These are phyloP conservation scores for Daphoenositta chrysoptera DNA, from an alignment of 2,113 vertebrate genomes.

Conservation along the genomic window DNA sequence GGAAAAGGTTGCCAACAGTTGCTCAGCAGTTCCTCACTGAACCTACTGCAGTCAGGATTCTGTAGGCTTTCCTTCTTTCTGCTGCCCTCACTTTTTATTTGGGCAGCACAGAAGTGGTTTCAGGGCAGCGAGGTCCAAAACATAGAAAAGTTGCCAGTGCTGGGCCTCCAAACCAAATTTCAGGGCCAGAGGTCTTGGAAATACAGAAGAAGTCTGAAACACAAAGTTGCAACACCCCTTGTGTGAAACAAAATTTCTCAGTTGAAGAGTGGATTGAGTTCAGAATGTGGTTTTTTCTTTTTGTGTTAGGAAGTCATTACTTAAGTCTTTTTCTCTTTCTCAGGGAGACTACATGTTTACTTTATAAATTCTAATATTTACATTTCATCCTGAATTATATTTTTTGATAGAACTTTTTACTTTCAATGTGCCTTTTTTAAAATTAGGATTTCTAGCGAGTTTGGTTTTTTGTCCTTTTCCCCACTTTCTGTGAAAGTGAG, in stretches of 20 bases:
- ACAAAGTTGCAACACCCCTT: background rate
- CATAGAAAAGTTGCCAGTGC: background rate
- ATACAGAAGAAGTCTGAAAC: background rate
- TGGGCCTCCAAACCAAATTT: background rate
- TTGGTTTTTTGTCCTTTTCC: background rate
- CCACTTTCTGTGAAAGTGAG: background rate
- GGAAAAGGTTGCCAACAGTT: background rate
- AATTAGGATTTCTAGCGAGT: background rate
- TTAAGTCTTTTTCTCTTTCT: background rate
- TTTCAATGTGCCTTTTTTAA: background rate
- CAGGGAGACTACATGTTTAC: fast-evolving
- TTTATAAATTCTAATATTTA: background rate
- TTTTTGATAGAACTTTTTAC: background rate
- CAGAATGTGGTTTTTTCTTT: background rate
- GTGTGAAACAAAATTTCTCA: background rate
- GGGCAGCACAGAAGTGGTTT: background rate
- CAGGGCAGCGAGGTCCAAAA: background rate
- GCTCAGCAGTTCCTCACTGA: background rate
- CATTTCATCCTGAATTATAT: background rate
- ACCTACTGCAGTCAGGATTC: background rate
- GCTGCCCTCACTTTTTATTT: background rate
- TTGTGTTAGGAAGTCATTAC: background rate
- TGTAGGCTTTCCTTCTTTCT: background rate
- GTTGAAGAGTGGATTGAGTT: background rate
- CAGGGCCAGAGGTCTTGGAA: background rate